These are phyloP conservation scores for Pollimyrus isidori DNA, from an alignment of 2,113 vertebrate genomes.

Conservation along the genomic window DNA sequence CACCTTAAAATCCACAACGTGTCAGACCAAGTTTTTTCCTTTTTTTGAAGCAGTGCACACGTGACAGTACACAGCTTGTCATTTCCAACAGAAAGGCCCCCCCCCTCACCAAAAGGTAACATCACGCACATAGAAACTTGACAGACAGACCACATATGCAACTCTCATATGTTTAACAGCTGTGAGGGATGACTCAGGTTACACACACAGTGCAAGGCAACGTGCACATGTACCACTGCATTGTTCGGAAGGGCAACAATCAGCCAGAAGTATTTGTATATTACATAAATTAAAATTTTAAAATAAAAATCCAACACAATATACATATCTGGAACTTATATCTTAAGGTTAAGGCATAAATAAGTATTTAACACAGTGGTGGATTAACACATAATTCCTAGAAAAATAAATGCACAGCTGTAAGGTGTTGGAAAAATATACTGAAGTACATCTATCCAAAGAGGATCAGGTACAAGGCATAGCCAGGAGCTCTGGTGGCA, in stretches of 20 bases:
- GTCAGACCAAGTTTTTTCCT: not conserved
- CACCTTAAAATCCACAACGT: not conserved
- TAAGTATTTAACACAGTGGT: constrained; percentile 4
- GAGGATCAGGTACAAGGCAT: not conserved
- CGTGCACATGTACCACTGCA: constrained; percentile 56
- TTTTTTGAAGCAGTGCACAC: not conserved
- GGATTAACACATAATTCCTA: not conserved
- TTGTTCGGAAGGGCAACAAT: constrained; percentile 29
- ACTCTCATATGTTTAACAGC: not conserved
- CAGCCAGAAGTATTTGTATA: not conserved
- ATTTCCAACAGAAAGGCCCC: not conserved
- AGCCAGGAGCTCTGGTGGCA: not conserved
- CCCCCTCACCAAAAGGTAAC: not conserved
- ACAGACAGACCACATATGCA: not conserved
- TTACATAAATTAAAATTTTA: not conserved
- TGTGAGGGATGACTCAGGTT: not conserved
- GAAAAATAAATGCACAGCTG: not conserved
- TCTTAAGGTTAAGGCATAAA: constrained; percentile 1
- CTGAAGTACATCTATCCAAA: not conserved
- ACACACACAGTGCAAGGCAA: constrained; percentile 60
- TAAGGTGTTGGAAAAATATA: not conserved
- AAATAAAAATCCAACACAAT: not conserved
- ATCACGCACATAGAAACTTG: not conserved
- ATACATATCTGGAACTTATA: constrained; percentile 8
- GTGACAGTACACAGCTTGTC: not conserved